Percentiles rank a stretch among this genome's conserved stretches.
Evolutionary conservation across 2,113 vertebrate genomes (phyloP).

Genomic region (Cephalopholis sonnerati): DNA sequence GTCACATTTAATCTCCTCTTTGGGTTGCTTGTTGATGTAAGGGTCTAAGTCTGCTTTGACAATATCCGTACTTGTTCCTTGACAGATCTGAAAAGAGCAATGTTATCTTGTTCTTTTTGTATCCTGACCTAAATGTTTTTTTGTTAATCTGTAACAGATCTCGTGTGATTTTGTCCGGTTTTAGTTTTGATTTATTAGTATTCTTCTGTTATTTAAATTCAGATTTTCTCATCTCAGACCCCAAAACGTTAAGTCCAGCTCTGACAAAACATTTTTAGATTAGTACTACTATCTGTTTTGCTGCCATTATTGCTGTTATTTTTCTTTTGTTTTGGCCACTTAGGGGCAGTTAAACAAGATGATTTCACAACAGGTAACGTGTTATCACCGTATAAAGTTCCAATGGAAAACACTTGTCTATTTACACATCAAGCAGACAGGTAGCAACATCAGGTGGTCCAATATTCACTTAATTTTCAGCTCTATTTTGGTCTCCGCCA

Average conservation of each 20-base stretch:
- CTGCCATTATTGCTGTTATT: background rate
- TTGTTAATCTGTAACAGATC: background rate
- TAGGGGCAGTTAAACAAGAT: background rate
- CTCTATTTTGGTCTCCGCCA: background rate
- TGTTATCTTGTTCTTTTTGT: background rate
- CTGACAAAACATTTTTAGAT: background rate
- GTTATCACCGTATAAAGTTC: background rate
- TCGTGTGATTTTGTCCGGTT: background rate
- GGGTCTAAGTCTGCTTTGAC: background rate
- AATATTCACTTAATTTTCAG: background rate
- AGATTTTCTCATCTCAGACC: background rate
- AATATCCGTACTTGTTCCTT: background rate
- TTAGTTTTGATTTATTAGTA: background rate
- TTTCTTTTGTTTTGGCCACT: background rate
- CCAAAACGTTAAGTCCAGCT: background rate
- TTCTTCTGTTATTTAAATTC: background rate
- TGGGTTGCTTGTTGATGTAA: background rate
- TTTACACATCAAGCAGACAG: background rate
- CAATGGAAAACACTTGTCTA: background rate
- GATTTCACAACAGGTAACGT: too few relatives aligned
- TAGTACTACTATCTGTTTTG: background rate
- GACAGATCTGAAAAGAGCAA: background rate
- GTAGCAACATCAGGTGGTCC: too few relatives aligned
- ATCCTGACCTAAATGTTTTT: background rate
- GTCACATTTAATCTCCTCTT: conserved; percentile 8